Percentiles rank a stretch among this genome's conserved stretches.
Conservation (phyloP, 1,140 invertebrate genomes). For the Latrodectus geometricus region DNA sequence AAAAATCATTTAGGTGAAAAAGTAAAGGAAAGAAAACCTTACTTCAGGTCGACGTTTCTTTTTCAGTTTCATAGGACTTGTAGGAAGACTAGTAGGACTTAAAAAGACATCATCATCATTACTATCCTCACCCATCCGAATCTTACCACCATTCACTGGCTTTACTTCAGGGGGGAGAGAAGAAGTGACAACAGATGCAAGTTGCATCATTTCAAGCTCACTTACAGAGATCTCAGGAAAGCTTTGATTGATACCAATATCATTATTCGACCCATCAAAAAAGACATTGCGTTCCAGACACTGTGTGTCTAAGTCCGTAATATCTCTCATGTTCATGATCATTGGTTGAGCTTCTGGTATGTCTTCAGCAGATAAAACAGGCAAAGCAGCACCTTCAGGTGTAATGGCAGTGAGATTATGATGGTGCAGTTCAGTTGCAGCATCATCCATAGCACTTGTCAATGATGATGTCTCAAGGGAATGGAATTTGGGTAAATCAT, state of each 20-base stretch:
- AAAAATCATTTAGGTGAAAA: not conserved
- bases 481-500: constrained; percentile 42
- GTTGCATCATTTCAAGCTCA: constrained; percentile 60
- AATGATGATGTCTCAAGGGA: constrained; percentile 24
- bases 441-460: constrained; percentile 18
- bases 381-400: constrained; percentile 34
- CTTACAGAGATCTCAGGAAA: constrained; percentile 58
- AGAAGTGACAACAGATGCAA: constrained; percentile 41
- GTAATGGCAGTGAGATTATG: constrained; percentile 31
- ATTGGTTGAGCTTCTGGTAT: constrained; percentile 52
- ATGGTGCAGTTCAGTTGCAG: constrained; percentile 13
- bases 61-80: constrained; percentile 67
- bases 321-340: constrained; percentile 42
- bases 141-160: constrained; percentile 28
- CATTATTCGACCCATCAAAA: constrained; percentile 37
- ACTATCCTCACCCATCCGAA: constrained; percentile 71
- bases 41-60: constrained; percentile 64
- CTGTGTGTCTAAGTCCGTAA: constrained; percentile 27
- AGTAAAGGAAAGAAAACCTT: constrained; percentile 7
- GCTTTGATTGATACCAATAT: constrained; percentile 17
- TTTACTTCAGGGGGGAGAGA: constrained; percentile 11
- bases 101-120: constrained; percentile 81
- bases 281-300: constrained; percentile 41
- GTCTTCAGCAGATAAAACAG: constrained; percentile 53
- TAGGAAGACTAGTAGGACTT: constrained; percentile 75